Evolutionary conservation across 2,888 invertebrate species (phyloP).

Genomic region (Drosophila melanosoma): DNA sequence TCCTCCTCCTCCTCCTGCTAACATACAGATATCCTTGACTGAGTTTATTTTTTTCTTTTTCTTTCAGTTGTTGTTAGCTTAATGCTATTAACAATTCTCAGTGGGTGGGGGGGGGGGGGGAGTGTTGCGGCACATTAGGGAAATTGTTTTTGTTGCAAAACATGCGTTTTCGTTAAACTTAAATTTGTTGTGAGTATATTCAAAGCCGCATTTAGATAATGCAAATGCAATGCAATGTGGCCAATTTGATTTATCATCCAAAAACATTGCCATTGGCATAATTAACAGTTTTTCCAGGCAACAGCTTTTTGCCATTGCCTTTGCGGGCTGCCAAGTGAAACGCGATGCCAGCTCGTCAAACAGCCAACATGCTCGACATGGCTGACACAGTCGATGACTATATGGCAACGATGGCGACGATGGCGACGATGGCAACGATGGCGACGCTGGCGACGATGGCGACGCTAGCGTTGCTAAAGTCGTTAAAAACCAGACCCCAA

Average conservation of each 20-base stretch:
- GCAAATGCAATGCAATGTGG: constrained; percentile 60
- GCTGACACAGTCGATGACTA: constrained; percentile 28
- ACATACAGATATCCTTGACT: constrained; percentile 54
- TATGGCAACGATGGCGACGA: constrained; percentile 24
- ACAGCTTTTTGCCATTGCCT: neutral
- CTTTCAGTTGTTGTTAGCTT: constrained; percentile 34
- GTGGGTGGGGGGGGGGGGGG: neutral
- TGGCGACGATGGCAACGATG: constrained; percentile 20
- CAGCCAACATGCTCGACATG: constrained; percentile 14
- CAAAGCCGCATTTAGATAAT: constrained; percentile 55
- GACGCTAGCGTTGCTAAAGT: constrained; percentile 47
- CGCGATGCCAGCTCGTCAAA: constrained; percentile 41
- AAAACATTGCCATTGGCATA: constrained; percentile 52
- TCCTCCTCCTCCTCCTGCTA: constrained; percentile 7
- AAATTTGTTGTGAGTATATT: constrained; percentile 61
- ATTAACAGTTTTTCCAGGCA: constrained; percentile 57
- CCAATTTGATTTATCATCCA: constrained; percentile 67
- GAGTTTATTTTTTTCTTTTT: constrained; percentile 28
- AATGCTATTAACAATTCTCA: constrained; percentile 79
- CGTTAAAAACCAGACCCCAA: constrained; percentile 57
- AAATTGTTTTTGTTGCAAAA: constrained; percentile 65
- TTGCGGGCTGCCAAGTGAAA: constrained; percentile 48
- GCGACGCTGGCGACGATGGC: constrained; percentile 21
- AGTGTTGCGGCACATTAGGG: constrained; percentile 63
- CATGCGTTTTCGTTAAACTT: constrained; percentile 52